A percentile compares a stretch with the other conserved stretches of the same genome.
Evolutionary conservation across 2,113 vertebrate species (phyloP).

Genomic region (Xiphorhynchus elegans): DNA sequence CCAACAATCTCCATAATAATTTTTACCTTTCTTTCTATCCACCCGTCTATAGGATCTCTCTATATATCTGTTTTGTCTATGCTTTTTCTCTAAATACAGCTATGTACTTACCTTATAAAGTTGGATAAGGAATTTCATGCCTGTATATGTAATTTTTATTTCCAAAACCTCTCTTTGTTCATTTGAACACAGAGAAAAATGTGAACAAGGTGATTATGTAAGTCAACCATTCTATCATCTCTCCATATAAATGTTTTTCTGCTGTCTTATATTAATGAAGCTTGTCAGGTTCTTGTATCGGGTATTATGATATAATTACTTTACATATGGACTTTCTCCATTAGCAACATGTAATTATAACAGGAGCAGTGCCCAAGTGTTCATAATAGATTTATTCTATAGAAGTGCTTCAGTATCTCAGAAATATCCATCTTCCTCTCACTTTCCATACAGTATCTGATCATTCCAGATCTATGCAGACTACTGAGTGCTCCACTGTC

Average conservation of each 20-base stretch:
- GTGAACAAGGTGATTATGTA: not conserved
- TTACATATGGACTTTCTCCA: not conserved
- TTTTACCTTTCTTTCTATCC: conserved; percentile 23
- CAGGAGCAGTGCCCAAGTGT: not conserved
- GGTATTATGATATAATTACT: not conserved
- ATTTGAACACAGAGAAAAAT: not conserved
- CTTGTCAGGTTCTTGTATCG: not conserved
- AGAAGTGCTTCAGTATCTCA: not conserved
- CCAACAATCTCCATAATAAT: conserved; percentile 59
- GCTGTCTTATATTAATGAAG: not conserved
- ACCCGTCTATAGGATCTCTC: not conserved
- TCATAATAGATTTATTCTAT: not conserved
- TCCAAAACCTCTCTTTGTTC: not conserved
- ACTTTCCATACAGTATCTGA: not conserved
- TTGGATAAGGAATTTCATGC: not conserved
- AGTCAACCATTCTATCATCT: not conserved
- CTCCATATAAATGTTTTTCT: not conserved
- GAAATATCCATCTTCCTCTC: not conserved
- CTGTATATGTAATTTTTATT: not conserved
- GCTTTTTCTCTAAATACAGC: not conserved
- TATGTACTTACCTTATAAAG: not conserved
- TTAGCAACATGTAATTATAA: not conserved
- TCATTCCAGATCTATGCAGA: not conserved
- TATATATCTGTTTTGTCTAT: not conserved
- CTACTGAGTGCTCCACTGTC: not conserved